These are phyloP conservation scores for Miopithecus talapoin DNA, from an alignment of 2,797 vertebrate genomes.

Conservation along the genomic window DNA sequence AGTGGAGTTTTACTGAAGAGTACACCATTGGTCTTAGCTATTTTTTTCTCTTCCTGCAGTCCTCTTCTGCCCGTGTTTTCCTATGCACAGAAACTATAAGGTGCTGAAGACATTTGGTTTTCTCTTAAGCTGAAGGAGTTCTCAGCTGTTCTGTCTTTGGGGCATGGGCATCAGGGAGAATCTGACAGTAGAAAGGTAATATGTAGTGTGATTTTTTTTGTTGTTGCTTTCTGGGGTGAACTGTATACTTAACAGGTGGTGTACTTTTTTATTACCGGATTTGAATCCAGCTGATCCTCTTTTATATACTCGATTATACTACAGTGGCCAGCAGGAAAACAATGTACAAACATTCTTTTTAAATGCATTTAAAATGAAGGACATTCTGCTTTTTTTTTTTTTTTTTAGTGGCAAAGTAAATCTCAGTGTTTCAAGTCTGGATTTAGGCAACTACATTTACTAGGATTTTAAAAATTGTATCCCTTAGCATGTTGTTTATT, in stretches of 20 bases:
- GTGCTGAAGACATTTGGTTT: slow-evolving; percentile 39
- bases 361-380: slow-evolving; percentile 66
- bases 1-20: not conserved
- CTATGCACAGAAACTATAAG: not conserved
- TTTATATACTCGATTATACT: slow-evolving; percentile 62
- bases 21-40: not conserved
- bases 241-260: not conserved
- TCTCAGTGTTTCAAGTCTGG: slow-evolving; percentile 65
- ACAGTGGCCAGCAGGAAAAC: slow-evolving; percentile 51
- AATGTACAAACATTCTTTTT: slow-evolving; percentile 54
- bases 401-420: slow-evolving; percentile 60
- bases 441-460: slow-evolving; percentile 62
- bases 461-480: slow-evolving; percentile 62
- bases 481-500: slow-evolving; percentile 72
- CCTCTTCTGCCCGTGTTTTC: not conserved
- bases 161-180: not conserved
- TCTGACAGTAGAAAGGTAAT: too few species aligned
- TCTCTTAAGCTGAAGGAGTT: not conserved
- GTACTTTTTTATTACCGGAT: not conserved
- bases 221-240: not conserved
- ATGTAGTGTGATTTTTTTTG: not conserved
- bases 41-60: not conserved
- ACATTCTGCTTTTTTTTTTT: slow-evolving; percentile 63
- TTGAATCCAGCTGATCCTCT: slow-evolving; percentile 16
- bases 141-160: not conserved